phyloP scores from a whole-genome alignment of 2,888 invertebrate species.

The Acanthosepion esculentum region DNA sequence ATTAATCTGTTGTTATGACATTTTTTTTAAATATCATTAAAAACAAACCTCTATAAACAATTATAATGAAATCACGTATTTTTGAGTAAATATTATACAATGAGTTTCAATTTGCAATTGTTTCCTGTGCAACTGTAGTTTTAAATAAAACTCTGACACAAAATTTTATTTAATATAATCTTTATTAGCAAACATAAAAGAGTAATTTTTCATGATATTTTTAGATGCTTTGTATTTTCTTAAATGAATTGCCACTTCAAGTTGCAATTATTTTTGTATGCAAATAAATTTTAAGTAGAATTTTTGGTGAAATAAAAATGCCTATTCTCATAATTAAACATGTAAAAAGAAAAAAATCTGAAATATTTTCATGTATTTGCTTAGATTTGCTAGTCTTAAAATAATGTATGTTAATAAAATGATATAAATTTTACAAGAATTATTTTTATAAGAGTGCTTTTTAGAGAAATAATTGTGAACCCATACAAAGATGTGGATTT shows the following conservation, averaged over 20 bases:
- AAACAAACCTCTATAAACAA: too few species aligned
- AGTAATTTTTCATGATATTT: neutral
- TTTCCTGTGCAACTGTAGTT: neutral
- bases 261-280: conserved; percentile 24
- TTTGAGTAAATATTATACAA: neutral
- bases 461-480: neutral
- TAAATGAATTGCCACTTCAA: neutral
- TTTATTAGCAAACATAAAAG: neutral
- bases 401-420: neutral
- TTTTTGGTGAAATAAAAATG: neutral
- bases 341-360: neutral
- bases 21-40: too few species aligned
- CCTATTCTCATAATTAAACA: neutral
- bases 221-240: neutral
- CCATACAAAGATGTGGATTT: neutral
- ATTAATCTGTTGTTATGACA: too few species aligned
- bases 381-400: neutral
- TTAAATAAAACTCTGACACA: neutral
- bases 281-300: neutral
- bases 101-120: neutral
- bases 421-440: neutral
- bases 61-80: too few species aligned
- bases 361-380: neutral
- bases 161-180: neutral
- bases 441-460: neutral